phyloP scores from a whole-genome alignment of 2,888 invertebrate species.

The Leucozona laternaria region DNA sequence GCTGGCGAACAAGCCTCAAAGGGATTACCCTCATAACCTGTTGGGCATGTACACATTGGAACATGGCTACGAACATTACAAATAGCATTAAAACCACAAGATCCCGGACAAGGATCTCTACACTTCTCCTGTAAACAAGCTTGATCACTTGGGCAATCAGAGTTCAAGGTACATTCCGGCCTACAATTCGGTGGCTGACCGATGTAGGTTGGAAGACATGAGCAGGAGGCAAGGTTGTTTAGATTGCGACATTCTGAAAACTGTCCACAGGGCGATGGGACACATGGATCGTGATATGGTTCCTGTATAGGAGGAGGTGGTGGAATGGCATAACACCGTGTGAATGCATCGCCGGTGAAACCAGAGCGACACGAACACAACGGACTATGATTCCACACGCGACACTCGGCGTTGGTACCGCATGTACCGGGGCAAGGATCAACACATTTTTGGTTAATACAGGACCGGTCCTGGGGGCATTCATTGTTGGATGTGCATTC shows the following conservation, averaged over 20 bases:
- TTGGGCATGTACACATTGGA: conserved; percentile 88
- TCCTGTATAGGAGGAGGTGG: conserved; percentile 81
- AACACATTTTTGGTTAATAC: conserved; percentile 86
- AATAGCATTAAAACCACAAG: conserved; percentile 89
- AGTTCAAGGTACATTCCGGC: conserved; percentile 88
- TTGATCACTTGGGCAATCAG: conserved; percentile 87
- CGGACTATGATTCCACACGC: conserved; percentile 86
- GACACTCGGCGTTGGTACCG: conserved; percentile 86
- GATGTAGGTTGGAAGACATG: conserved; percentile 86
- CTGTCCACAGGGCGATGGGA: conserved; percentile 88
- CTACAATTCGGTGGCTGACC: conserved; percentile 89
- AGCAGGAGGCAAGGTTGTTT: conserved; percentile 87
- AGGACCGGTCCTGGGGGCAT: conserved; percentile 86
- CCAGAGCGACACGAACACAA: conserved; percentile 86
- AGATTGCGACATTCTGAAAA: conserved; percentile 87
- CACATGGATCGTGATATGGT: conserved; percentile 85
- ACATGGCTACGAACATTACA: conserved; percentile 90
- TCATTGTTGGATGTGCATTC: conserved; percentile 87
- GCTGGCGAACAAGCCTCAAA: conserved; percentile 86
- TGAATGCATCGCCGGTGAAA: conserved; percentile 89
- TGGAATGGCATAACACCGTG: conserved; percentile 85
- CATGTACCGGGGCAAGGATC: conserved; percentile 87
- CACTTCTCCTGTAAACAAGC: conserved; percentile 90
- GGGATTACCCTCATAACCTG: conserved; percentile 88
- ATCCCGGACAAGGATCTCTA: conserved; percentile 89